Conservation (phyloP, 2,113 vertebrate species). For the Ailurus styani region DNA sequence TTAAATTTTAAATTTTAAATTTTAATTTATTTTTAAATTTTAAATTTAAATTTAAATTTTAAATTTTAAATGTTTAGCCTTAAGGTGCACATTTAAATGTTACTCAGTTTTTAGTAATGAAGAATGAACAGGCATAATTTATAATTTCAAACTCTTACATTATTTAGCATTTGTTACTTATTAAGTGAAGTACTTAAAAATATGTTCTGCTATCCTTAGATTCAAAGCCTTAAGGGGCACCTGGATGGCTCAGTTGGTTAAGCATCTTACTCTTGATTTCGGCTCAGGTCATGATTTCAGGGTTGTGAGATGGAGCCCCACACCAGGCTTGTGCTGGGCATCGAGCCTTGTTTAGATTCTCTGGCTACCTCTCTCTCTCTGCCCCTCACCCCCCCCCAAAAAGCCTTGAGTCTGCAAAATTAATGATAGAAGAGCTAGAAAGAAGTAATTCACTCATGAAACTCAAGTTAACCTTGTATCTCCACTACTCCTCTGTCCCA, state of each 20-base stretch:
- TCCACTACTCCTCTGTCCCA: not conserved
- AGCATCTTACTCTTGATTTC: not conserved
- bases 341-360: not conserved
- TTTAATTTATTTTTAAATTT: constrained; percentile 34
- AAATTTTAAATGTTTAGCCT: constrained; percentile 21
- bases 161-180: not conserved
- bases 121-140: not conserved
- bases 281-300: not conserved
- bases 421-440: not conserved
- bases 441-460: not conserved
- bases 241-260: too few relatives aligned
- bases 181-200: constrained; percentile 25
- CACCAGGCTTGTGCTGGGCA: not conserved
- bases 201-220: not conserved
- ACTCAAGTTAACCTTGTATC: not conserved
- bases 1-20: constrained; percentile 34
- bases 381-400: not conserved
- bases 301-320: not conserved
- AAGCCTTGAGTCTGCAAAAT: not conserved
- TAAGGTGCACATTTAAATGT: not conserved
- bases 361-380: not conserved
- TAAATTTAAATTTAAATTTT: constrained; percentile 33
- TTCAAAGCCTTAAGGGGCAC: not conserved
- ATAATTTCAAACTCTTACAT: not conserved
- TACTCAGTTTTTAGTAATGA: not conserved